Percentiles rank a stretch among this genome's conserved stretches.
Conservation (phyloP, 2,113 vertebrate species). For the Ciconia maguari region DNA sequence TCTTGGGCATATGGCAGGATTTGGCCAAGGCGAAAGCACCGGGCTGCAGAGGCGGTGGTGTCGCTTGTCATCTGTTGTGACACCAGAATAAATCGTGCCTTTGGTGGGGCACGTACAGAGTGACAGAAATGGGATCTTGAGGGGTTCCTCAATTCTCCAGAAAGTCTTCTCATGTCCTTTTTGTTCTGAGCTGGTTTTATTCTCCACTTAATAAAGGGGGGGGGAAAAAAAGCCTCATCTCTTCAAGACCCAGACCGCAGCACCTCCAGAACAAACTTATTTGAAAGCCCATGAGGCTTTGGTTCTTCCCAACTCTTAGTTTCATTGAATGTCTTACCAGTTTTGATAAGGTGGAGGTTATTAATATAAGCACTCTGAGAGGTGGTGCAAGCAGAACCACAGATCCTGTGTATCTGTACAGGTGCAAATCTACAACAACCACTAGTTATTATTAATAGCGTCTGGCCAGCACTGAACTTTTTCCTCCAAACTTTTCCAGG, state of each 20-base stretch:
- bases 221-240: background rate
- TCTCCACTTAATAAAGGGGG: background rate
- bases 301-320: too few relatives aligned
- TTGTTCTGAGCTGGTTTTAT: background rate
- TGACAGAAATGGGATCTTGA: background rate
- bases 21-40: background rate
- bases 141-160: background rate
- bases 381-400: background rate
- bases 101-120: background rate
- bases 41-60: background rate
- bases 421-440: background rate
- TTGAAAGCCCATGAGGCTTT: background rate
- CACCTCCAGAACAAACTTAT: background rate
- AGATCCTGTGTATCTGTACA: rapidly evolving
- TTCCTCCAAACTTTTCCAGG: background rate
- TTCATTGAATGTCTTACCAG: background rate
- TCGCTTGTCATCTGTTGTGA: background rate
- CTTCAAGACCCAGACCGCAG: background rate
- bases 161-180: background rate
- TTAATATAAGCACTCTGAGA: background rate
- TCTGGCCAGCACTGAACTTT: background rate
- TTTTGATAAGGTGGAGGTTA: background rate
- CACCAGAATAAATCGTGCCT: background rate
- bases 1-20: background rate
- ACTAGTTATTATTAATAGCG: too few relatives aligned